Evolutionary conservation across 1,140 invertebrate genomes (phyloP), one percentile per base, ranked within the genome.

Genomic region (Sitophilus oryzae): DNA sequence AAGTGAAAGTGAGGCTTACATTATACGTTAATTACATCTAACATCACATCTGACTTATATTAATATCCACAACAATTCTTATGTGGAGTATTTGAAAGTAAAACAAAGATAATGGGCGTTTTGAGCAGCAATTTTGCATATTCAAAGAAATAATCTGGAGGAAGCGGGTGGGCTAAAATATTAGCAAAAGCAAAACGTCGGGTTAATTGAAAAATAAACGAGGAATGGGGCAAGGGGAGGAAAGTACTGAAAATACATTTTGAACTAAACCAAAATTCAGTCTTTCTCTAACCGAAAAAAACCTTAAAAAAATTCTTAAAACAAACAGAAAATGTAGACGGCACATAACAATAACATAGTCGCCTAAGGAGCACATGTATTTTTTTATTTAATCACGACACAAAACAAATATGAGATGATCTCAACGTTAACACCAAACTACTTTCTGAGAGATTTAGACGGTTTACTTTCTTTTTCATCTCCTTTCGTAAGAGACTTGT

Each of bases 41-140:
- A 55, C 52, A 55, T 55, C 52, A 55, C 52, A 55, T 55, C 52
- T 51, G 35, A 55, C 37, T 47, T 47, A 55, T 47, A n/a, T 47
- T 19, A 20, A 55, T 55, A 45, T 53, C 14, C 18, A 22, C 42
- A 44, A 44, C 41, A 49, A 9, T 19, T 48, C 44, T 45, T 18
- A 19, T n/a, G 52, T 46, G 44, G 52, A 55, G 37, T 34, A 49
- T 49, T 48, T 41, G 34, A 56, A 53, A 42, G 3, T 19, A 1
- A 19, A 18, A 16, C 8, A 41, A 41, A 10, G 3, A 42, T n/a
- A 5, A 5, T 16, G 16, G 8, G 20, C 37, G 41, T 35, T 36
- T 45, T 52, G 34, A 52, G 48, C 48, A 50, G 21, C 36, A 16
- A 52, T 11, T 43, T 10, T 16, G n/a, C n/a, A n/a, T 37, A 14